Percentiles rank a stretch among this genome's conserved stretches.
phyloP scores from a whole-genome alignment of 1,140 invertebrate species.

The Tetranychus cinnabarinus region DNA sequence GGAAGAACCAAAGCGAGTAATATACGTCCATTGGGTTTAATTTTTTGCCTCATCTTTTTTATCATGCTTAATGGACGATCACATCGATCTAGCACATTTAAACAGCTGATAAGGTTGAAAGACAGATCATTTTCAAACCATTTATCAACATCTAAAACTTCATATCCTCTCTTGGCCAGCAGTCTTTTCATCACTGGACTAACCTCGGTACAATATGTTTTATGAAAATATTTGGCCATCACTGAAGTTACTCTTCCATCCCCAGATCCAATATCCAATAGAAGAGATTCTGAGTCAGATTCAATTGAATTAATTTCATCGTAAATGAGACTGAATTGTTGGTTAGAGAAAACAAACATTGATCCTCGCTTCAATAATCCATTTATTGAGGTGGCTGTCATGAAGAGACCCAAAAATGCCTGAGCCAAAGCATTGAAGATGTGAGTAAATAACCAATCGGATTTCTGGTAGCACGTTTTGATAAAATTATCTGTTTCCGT shows the following conservation, averaged over 20 bases:
- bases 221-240: slow-evolving; percentile 33
- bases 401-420: slow-evolving; percentile 41
- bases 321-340: slow-evolving; percentile 35
- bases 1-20: slow-evolving; percentile 65
- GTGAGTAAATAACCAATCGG: slow-evolving; percentile 46
- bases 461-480: slow-evolving; percentile 38
- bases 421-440: slow-evolving; percentile 44
- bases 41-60: slow-evolving; percentile 32
- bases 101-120: slow-evolving; percentile 56
- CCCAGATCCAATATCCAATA: slow-evolving; percentile 71
- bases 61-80: slow-evolving; percentile 48
- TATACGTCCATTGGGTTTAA: slow-evolving; percentile 39
- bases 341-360: slow-evolving; percentile 68
- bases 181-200: slow-evolving; percentile 52
- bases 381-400: slow-evolving; percentile 58
- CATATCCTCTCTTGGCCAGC: slow-evolving; percentile 42
- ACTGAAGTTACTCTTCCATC: slow-evolving; percentile 63
- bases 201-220: slow-evolving; percentile 60
- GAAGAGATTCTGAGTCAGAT: slow-evolving; percentile 1
- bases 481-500: slow-evolving; percentile 44
- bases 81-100: slow-evolving; percentile 76
- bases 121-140: slow-evolving; percentile 34
- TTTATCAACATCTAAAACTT: slow-evolving; percentile 41
- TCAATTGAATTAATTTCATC: not conserved
- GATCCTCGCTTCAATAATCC: slow-evolving; percentile 62